Evolutionary conservation across 2,113 vertebrate species (phyloP), one percentile per base, ranked within the genome.

Genomic region (Urocitellus parryii): DNA sequence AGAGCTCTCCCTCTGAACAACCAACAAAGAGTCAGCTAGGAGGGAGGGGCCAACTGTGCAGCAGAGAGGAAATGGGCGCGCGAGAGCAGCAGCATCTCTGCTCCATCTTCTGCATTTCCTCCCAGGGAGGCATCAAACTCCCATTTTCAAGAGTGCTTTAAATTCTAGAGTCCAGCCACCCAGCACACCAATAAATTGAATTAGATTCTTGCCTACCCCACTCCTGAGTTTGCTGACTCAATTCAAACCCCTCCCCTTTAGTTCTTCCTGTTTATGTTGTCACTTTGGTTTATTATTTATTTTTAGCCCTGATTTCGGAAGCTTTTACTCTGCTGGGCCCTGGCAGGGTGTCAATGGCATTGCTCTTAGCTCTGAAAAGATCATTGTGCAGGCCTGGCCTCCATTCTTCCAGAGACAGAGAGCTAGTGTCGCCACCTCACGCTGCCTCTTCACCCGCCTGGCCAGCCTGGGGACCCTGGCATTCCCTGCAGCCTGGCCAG

Each of bases 211-310:
- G 32, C 37, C 24, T 70, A 11, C 5, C 5, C 5, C 0, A 3
- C 42, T 88, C 97, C 91, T 74, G 67, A 95, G 82, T 97, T 97
- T 97, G 97, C 98, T 98, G 98, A 98, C 97, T 98, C 98, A 96
- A 92, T 97, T 42, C 61, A 61, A 4, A 32, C 65, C 53, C 42
- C 22, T 25, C 17, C 11, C 48, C 32, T 48, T 63, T n/a, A 79
- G 1, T n/a, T 91, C 81, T 96, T 98, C 29, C 97, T 98, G 98
- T 97, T 96, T 91, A 88, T 96, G 95, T 97, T 97, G 97, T 97
- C 94, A 42, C 97, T 98, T 97, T 83, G 70, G 96, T 98, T 98
- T 93, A 97, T 98, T 98, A 94, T 98, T 98, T 98, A 97, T 97
- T 98, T 98, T 98, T 85, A 98, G 95, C 77, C 92, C 90, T 73